These are phyloP conservation scores for Myanophis thanlyinensis DNA, from an alignment of 2,113 vertebrate species.

Conservation along the genomic window DNA sequence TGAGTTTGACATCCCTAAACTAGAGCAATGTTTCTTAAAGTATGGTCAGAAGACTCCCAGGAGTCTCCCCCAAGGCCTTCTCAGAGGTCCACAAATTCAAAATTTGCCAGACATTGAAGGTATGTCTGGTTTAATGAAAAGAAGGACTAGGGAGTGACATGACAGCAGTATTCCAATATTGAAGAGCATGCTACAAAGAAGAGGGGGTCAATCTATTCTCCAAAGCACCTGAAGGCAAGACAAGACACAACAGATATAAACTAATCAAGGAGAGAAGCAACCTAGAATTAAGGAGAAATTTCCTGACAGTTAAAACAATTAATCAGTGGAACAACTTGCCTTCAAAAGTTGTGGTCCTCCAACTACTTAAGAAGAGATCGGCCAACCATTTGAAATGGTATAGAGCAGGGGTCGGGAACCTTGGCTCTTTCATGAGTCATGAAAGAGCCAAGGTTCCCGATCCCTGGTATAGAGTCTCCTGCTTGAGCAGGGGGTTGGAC, in stretches of 20 bases:
- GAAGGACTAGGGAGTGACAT: neutral
- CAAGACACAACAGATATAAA: too few species aligned
- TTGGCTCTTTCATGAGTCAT: too few species aligned
- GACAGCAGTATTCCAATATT: neutral
- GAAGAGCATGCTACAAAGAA: neutral
- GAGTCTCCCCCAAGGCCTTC: neutral
- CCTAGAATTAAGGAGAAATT: neutral
- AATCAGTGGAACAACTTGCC: neutral
- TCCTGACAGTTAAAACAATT: neutral
- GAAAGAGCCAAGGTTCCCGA: too few species aligned
- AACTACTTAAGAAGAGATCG: neutral
- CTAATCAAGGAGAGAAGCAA: neutral
- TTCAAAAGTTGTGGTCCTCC: neutral
- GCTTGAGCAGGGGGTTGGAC: neutral
- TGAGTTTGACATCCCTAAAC: too few species aligned
- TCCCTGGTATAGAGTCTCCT: neutral
- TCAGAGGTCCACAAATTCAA: neutral
- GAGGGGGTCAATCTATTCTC: neutral
- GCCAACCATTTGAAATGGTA: too few species aligned
- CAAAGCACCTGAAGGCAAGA: neutral
- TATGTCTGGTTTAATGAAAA: neutral
- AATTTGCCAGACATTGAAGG: neutral
- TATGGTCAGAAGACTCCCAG: neutral
- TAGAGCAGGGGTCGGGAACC: too few species aligned
- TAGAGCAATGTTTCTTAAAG: neutral